Base-by-base conservation (phyloP, 2,888 invertebrate genomes). In the Lasioglossum vierecki region DNA sequence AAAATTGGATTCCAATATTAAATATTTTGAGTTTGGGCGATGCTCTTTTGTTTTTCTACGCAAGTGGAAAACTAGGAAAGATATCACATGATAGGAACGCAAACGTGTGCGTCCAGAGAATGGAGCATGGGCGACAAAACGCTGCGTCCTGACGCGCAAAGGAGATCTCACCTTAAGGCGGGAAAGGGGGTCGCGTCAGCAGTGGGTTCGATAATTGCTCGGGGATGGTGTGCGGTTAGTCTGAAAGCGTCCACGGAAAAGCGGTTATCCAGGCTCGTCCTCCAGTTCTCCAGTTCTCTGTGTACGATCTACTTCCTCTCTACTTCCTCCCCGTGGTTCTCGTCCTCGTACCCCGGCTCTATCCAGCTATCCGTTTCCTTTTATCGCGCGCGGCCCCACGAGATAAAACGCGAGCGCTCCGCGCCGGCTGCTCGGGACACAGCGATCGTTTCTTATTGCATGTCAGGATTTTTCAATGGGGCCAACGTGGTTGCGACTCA, bases 151-250 rank as follows among this genome's bases (percentile, higher is more conserved):
- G 39, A 39, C 4, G 39, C 39, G 39, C 39, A 53, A 22, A 9
- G 44, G 44, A 79, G 35, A 39, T 60, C 9, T n/a, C 8, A n/a
- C 0, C 39, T 4, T 41, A 72, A 60, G 72, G 71, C 30, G 41
- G 41, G 22, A 72, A 77, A 71, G 53, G 66, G 41, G 18, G 13
- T 26, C 60, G 57, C 15, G 18, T 26, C 60, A n/a, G 15, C 53
- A 75, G 76, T 41, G 39, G n/a, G 11, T 44, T 44, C 26, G 35
- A 77, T 84, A 75, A 84, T 86, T 86, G 63, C 76, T 72, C n/a
- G 60, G 75, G 35, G 41, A 30, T 9, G 53, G 53, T 35, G 49
- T 75, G 68, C 60, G 84, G 81, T 86, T 70, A 73, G 79, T 53
- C 60, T 71, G 44, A 79, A 70, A 81, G 72, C 72, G 71, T 72